phyloP scores from a whole-genome alignment of 1,140 invertebrate species.

The Acromyrmex echinatior region DNA sequence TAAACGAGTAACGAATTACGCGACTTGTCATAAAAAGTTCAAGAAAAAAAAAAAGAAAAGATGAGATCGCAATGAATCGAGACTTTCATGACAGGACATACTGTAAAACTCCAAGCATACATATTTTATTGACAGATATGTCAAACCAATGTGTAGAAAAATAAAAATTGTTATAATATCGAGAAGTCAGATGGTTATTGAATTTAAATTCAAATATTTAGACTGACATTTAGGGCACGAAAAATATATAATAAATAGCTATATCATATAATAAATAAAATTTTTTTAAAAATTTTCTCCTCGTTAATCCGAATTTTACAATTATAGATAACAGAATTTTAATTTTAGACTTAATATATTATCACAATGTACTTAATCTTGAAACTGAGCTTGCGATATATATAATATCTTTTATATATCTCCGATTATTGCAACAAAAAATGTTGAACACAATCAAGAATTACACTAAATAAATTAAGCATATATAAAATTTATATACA shows the following conservation, averaged over 20 bases:
- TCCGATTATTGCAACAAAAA: background rate
- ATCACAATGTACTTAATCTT: background rate
- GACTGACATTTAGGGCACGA: background rate
- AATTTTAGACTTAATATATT: conserved; percentile 2
- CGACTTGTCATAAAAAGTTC: conserved; percentile 40
- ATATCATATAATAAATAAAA: background rate
- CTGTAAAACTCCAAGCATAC: background rate
- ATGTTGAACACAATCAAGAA: background rate
- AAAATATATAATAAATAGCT: background rate
- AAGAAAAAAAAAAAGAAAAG: background rate
- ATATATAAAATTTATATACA: background rate
- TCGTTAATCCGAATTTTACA: too few species aligned
- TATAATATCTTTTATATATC: background rate
- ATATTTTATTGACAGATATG: conserved; percentile 10
- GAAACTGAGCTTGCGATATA: background rate
- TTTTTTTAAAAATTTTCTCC: background rate
- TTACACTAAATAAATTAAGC: background rate
- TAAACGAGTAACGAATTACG: conserved; percentile 56
- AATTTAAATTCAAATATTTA: background rate
- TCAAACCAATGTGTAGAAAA: background rate
- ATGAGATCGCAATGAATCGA: background rate
- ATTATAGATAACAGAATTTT: background rate
- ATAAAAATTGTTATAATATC: conserved; percentile 2
- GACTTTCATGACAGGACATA: background rate
- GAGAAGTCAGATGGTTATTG: background rate